These are phyloP conservation scores for Hipposideros larvatus DNA, from an alignment of 2,797 vertebrate genomes.

Conservation along the genomic window DNA sequence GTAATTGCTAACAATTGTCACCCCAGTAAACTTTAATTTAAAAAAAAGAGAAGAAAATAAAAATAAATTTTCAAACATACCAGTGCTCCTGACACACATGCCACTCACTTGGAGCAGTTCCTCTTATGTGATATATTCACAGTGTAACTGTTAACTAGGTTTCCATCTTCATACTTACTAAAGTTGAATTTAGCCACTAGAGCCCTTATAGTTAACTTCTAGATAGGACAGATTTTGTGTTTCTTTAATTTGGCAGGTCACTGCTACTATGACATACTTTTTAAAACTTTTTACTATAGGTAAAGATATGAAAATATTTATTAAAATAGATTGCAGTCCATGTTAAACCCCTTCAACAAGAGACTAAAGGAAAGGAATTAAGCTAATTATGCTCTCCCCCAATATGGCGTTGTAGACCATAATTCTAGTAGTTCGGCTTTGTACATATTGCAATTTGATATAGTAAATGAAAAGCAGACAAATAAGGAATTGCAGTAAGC, in stretches of 20 bases:
- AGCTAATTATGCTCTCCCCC: background rate
- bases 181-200: background rate
- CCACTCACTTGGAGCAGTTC: background rate
- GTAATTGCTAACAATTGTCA: no score
- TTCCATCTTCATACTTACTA: background rate
- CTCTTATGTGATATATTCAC: background rate
- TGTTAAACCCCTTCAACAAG: background rate
- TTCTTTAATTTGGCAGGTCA: background rate
- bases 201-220: background rate
- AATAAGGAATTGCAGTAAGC: constrained; percentile 75
- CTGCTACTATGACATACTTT: background rate
- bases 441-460: constrained; percentile 67
- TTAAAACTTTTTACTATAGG: background rate
- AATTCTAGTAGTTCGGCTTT: background rate
- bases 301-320: background rate
- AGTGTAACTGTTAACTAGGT: background rate
- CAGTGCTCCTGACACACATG: background rate
- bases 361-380: background rate
- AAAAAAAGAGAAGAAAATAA: background rate
- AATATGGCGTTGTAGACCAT: background rate
- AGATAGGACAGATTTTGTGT: background rate
- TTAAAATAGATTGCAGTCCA: background rate
- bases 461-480: constrained; percentile 69
- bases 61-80: background rate
- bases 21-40: no score